Evolutionary conservation across 2,797 vertebrate genomes (phyloP), one percentile per base, ranked within the genome.

Genomic region (Momotus momota): DNA sequence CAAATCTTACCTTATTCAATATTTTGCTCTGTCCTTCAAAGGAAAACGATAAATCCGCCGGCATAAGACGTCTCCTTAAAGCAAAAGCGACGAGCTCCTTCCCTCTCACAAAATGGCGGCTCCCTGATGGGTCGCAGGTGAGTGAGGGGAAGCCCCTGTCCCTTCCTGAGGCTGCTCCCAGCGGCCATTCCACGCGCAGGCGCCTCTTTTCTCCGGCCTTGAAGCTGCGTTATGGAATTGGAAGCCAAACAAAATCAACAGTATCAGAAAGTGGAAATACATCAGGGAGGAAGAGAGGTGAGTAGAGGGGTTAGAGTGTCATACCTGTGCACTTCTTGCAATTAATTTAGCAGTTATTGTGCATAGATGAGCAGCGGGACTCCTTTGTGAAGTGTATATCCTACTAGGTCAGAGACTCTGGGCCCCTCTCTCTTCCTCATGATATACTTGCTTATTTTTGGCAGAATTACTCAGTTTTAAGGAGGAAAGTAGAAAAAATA

Each of bases 21-120:
- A 3, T 2, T 26, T 22, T 49, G 2, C 0, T 5, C 19, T 43
- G 23, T 2, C 33, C 51, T 45, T 45, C 40, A 21, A 43, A 27
- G 8, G 35, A 45, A 46, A 48, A 12, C 2, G 8, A n/a, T 26
- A 33, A 49, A 31, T 5, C 20, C 1, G 0, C 10, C 4, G 11
- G 12, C 1, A 2, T 12, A 6, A 21, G 33, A 2, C 7, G 25
- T 25, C 26, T 31, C 13, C 48, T n/a, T 45, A 8, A 54, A 35
- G 25, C 2, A 8, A 6, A 26, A 15, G 18, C 2, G 1, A 1
- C 2, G 2, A 3, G 6, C 7, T 10, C 12, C 0, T 0, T 3
- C 3, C 3, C 4, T 3, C 27, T 29, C 41, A 26, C 64, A 14
- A 33, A 12, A 43, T 22, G 26, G 33, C 3, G 7, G 9, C 0